Conservation (phyloP, 2,797 vertebrate species). For the Sebastes taczanowskii region DNA sequence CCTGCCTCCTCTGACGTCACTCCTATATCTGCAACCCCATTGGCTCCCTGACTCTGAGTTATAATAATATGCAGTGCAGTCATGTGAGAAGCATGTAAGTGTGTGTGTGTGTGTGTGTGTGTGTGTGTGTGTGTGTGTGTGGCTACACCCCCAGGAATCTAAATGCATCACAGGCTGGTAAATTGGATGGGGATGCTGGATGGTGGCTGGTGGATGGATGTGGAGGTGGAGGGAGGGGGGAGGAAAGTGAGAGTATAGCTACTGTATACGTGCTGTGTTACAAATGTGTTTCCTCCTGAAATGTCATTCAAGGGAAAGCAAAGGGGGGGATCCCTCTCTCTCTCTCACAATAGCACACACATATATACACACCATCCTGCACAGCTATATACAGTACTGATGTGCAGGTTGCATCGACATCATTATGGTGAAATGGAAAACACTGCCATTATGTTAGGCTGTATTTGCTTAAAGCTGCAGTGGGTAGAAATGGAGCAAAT, state of each 20-base stretch:
- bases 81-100: conserved; percentile 68
- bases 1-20: conserved; percentile 76
- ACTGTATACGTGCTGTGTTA: conserved; percentile 72
- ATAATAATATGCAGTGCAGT: conserved; percentile 63
- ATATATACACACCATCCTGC: background rate
- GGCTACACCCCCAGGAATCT: conserved; percentile 62
- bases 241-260: conserved; percentile 48
- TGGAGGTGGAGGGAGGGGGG: background rate
- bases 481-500: no score
- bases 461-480: no score
- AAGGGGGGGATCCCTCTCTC: conserved; percentile 44
- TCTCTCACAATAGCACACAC: background rate
- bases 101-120: background rate
- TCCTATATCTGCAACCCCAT: conserved; percentile 59
- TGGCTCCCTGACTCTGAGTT: conserved; percentile 65
- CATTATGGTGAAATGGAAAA: background rate
- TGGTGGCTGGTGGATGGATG: background rate
- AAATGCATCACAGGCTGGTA: conserved; percentile 68
- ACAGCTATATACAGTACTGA: background rate
- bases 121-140: conserved; percentile 49
- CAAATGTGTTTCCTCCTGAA: conserved; percentile 74
- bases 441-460: no score
- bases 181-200: conserved; percentile 41
- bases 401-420: background rate
- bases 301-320: conserved; percentile 64